Conservation (phyloP, 2,797 vertebrate genomes). For the Monodelphis domestica region DNA sequence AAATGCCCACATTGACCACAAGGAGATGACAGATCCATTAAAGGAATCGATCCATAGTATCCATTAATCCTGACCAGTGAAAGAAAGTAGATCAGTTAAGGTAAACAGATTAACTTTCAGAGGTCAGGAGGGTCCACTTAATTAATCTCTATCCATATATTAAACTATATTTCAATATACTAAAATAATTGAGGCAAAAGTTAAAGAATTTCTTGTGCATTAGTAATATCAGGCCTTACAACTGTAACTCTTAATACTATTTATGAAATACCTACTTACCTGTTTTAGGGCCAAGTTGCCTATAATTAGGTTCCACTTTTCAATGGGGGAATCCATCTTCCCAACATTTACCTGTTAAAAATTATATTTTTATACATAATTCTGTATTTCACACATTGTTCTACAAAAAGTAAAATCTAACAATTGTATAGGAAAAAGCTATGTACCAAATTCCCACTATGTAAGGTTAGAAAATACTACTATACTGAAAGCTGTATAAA, state of each 20-base stretch:
- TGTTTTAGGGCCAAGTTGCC: slow-evolving; percentile 98
- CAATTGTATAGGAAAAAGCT: slow-evolving; percentile 7
- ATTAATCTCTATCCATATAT: slow-evolving; percentile 15
- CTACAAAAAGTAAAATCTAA: slow-evolving; percentile 26
- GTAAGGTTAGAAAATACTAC: not conserved
- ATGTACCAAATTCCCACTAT: not conserved
- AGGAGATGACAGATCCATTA: not conserved
- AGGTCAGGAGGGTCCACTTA: not conserved
- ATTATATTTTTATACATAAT: slow-evolving; percentile 56
- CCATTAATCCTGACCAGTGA: not conserved
- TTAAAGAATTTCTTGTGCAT: not conserved
- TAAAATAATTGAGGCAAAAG: not conserved
- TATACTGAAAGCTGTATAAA: not conserved
- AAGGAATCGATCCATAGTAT: not conserved
- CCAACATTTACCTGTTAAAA: slow-evolving; percentile 94
- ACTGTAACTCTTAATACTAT: not conserved
- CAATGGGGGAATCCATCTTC: slow-evolving; percentile 98
- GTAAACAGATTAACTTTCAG: slow-evolving; percentile 15
- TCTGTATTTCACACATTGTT: slow-evolving; percentile 5
- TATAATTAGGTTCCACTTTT: slow-evolving; percentile 98
- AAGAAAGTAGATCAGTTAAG: slow-evolving; percentile 20
- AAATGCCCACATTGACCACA: not conserved
- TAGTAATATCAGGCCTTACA: not conserved
- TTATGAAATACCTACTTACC: slow-evolving; percentile 83
- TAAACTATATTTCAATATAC: not conserved